phyloP scores from a whole-genome alignment of 2,797 vertebrate species.

The Amphiprion clarkii region DNA sequence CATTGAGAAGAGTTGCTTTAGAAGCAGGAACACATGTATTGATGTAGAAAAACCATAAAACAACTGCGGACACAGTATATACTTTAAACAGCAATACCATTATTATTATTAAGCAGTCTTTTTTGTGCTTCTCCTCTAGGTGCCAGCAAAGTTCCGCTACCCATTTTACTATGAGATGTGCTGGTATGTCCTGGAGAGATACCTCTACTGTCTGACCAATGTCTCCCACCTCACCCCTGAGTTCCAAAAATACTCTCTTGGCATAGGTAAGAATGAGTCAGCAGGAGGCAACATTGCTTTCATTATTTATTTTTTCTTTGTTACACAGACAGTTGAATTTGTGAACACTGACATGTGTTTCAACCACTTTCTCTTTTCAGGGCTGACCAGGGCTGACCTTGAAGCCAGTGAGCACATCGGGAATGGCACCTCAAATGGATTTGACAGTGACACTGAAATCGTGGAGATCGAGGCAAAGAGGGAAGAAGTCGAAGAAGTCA shows the following conservation, averaged over 20 bases:
- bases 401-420: slow-evolving; percentile 32
- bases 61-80: too few species aligned
- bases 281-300: not conserved
- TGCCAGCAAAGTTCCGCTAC: slow-evolving; percentile 97
- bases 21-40: too few species aligned
- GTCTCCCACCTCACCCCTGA: slow-evolving; percentile 94
- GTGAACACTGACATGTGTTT: not conserved
- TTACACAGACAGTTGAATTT: not conserved
- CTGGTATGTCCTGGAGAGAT: slow-evolving; percentile 98
- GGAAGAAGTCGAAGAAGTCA: slow-evolving; percentile 55
- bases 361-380: slow-evolving; percentile 71
- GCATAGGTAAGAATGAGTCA: slow-evolving; percentile 88
- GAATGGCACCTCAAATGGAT: slow-evolving; percentile 54
- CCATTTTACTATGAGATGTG: slow-evolving; percentile 99
- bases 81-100: not conserved
- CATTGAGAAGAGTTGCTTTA: too few species aligned
- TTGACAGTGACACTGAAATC: slow-evolving; percentile 67
- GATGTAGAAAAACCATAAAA: too few species aligned
- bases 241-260: slow-evolving; percentile 96
- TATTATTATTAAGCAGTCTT: not conserved
- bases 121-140: slow-evolving; percentile 79
- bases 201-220: slow-evolving; percentile 95
- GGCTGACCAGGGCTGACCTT: slow-evolving; percentile 87
- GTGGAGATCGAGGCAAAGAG: slow-evolving; percentile 35
- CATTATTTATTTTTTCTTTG: not conserved